Base-by-base conservation (phyloP, 2,797 vertebrate genomes). In the Rhyacichthys aspro region DNA sequence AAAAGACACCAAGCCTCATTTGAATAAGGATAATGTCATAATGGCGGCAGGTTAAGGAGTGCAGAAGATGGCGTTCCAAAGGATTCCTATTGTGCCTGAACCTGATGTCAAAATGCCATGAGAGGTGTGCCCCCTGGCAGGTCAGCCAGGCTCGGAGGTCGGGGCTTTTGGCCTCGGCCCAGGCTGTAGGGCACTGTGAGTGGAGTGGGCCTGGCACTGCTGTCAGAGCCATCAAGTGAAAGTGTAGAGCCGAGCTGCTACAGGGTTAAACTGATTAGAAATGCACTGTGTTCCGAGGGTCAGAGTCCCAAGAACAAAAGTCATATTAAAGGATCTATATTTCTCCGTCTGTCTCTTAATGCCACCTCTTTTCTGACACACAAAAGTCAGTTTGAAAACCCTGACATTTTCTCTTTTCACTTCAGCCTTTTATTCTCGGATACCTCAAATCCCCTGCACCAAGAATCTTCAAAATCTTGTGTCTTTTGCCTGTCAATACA, bases 251-350 rank as follows among this genome's bases (percentile, higher is more conserved):
- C 76, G 88, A 86, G 69, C 74, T 77, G 78, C 78, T 75, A 82
- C 80, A 86, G 88, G 88, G 89, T 92, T 90, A 90, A 91, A 93
- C 89, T 93, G 91, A 93, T 92, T 92, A 92, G 89, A 81, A 82
- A 90, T 91, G 90, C 89, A 87, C 86, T 85, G 81, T 88, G 86
- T 88, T 89, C 85, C 71, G 74, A 78, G 71, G 88, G 89, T 90
- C 86, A 92, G 83, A 85, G 87, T 89, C 68, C 79, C 83, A 88
- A 90, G 87, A 91, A 91, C 89, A 92, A 91, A 91, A 90, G 91
- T 89, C 79, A 91, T 88, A 91, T 92, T 92, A 90, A 90, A 82
- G 82, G 86, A 89, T 90, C 74, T 85, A 79, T 88, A 86, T 90
- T 88, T 89, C 86, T 87, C 82, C 77, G 72, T 70, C 12, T 55